Conservation (phyloP, 2,113 vertebrate species). For the Lamprotornis superbus region DNA sequence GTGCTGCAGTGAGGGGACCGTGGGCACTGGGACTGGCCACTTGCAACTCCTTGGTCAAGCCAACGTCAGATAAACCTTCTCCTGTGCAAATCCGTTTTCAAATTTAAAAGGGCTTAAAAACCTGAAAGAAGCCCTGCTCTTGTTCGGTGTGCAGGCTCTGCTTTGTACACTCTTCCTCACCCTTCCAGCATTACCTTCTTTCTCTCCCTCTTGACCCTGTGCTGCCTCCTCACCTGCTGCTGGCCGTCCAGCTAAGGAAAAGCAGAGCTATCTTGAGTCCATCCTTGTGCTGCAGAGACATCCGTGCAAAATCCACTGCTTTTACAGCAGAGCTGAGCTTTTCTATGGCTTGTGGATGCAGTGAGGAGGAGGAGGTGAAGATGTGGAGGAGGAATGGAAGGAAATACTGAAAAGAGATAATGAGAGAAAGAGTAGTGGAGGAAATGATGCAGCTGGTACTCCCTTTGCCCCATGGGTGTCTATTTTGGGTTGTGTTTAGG, state of each 20-base stretch:
- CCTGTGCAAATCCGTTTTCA: neutral
- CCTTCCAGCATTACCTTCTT: neutral
- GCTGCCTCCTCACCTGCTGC: neutral
- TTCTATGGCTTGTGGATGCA: neutral
- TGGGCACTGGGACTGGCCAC: neutral
- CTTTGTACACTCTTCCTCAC: neutral
- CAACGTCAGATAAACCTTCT: neutral
- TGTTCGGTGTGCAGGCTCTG: neutral
- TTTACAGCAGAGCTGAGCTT: neutral
- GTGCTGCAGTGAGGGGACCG: neutral
- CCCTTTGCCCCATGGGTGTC: neutral
- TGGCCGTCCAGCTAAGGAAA: neutral
- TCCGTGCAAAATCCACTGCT: rapidly evolving
- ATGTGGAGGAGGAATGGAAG: neutral
- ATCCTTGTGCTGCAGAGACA: neutral
- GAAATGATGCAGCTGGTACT: neutral
- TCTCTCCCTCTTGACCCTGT: neutral
- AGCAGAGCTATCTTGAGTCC: neutral
- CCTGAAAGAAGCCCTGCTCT: neutral
- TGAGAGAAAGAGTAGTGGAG: neutral
- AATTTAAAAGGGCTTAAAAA: neutral
- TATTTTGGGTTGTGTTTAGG: neutral
- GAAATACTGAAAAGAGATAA: neutral
- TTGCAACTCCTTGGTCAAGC: neutral
- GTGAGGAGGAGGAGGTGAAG: neutral